Conservation (phyloP, 2,888 invertebrate genomes). For the Tanaodytes sp. region DNA sequence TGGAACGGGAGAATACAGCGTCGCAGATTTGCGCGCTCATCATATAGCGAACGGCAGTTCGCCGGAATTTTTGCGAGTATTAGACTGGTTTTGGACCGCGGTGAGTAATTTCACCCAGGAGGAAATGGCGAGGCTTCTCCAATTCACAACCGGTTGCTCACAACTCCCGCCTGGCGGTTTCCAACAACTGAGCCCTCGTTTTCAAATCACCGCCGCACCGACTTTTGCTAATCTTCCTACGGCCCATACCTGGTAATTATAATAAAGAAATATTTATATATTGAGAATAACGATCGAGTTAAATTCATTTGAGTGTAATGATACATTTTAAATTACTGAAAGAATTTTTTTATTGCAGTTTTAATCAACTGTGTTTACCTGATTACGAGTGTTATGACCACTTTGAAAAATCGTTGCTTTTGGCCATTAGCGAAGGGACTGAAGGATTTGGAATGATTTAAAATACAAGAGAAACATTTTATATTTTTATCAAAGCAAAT, state of each 20-base stretch:
- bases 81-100: constrained; percentile 94
- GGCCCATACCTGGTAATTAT: constrained; percentile 89
- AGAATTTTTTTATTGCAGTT: constrained; percentile 75
- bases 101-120: constrained; percentile 91
- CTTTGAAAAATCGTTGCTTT: constrained; percentile 89
- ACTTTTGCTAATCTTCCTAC: constrained; percentile 93
- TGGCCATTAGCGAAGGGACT: constrained; percentile 95
- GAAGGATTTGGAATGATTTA: constrained; percentile 91
- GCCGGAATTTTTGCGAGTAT: constrained; percentile 86
- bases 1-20: constrained; percentile 93
- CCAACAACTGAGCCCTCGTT: constrained; percentile 89
- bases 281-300: not conserved
- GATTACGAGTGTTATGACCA: constrained; percentile 96
- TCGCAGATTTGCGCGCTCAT: constrained; percentile 90
- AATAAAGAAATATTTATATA: not conserved
- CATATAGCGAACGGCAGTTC: constrained; percentile 88
- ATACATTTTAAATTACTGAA: not conserved
- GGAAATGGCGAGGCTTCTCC: constrained; percentile 92
- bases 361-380: constrained; percentile 95
- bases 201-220: constrained; percentile 92
- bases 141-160: constrained; percentile 94
- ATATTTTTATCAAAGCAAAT: constrained; percentile 30
- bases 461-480: constrained; percentile 49
- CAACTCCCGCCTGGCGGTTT: constrained; percentile 94
- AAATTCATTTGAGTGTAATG: not conserved